Base-by-base conservation (phyloP, 2,113 vertebrate species). In the Apeltes quadracus region DNA sequence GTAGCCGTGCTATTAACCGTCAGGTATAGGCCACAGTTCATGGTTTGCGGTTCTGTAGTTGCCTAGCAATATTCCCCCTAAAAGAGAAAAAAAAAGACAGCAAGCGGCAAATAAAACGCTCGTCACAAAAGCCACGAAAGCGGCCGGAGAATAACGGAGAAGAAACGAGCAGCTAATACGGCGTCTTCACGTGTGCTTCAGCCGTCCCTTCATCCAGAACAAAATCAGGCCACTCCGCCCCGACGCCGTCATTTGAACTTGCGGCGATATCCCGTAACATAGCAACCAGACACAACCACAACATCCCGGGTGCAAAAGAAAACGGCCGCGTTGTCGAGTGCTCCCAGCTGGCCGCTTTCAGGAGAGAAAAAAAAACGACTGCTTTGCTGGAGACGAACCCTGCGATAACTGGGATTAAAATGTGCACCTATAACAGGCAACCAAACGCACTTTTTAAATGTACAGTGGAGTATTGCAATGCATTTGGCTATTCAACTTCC, bases 261-360 rank as follows among this genome's bases (percentile, higher is more conserved):
- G 18, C 43, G 43, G 1, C 5, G 43, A 20, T 18, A 18, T 44
- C 43, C 43, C 16, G 43, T 53, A 25, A 25, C 22, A 7, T 53
- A 53, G 50, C 50, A 53, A 53, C 50, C 50, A 53, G 50, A 53
- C 22, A 53, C 50, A 53, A 53, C 22, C 50, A 53, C 50, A 53
- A 53, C 50, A 53, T 53, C 50, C 14, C 50, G 22, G 50, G 22
- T 53, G 22, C 23, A 25, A 53, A 51, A 16, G 12, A 25, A 25
- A 53, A 51, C 1, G 12, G 25, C 43, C 1, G 18, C 43, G 16
- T 13, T 13, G n/a, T 51, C 22, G 13, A 51, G 48, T 51, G 48
- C 48, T 51, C 48, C 48, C 48, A 51, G 48, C 48, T 51, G 48
- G 48, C n/a, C 11, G n/a, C 12, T 51, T 51, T 51, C 50, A 25